Evolutionary conservation across 2,797 vertebrate species (phyloP), one percentile per base, ranked within the genome.

Genomic region (Cygnus olor): DNA sequence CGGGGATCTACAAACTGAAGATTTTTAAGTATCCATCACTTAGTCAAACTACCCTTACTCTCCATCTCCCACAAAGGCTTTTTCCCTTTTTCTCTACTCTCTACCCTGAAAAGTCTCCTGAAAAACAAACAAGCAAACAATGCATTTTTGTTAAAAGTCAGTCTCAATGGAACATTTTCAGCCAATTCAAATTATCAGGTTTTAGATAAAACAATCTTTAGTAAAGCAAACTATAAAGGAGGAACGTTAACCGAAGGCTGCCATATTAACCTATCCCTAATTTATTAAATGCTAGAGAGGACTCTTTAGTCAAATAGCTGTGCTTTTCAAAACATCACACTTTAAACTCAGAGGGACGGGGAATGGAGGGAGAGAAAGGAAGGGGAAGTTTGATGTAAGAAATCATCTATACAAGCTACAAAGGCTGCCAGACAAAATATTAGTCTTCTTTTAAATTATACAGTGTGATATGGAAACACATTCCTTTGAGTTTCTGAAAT

Each of bases 381-480:
- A 88, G 28, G 68, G 66, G 42, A 63, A 90, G 19, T 11, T 51
- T 64, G 19, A 45, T 85, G 79, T 85, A 89, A 89, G 95, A 97
- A 76, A 93, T 96, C 69, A 90, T 93, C 91, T 94, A 32, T 90
- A 96, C 68, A 76, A 86, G 58, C 72, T 90, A 71, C 53, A 73
- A 85, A 96, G 53, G 28, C 57, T 94, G 86, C 81, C 87, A 95
- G 45, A 74, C 65, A 91, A 95, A 97, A 95, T 95, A 93, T 90
- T 97, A 87, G 91, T 93, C 74, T 95, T 94, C 85, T 91, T 54
- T 91, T 96, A 78, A 95, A 64, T 95, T 92, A 88, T 90, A 69
- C 49, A 20, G 49, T 60, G 36, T 54, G 71, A 78, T 89, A 92
- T n/a, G 64, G 80, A 96, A 95, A 85, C 56, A 17, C 53, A 54